These are phyloP conservation scores for Mixornis gularis DNA, from an alignment of 2,113 vertebrate species.

Conservation along the genomic window DNA sequence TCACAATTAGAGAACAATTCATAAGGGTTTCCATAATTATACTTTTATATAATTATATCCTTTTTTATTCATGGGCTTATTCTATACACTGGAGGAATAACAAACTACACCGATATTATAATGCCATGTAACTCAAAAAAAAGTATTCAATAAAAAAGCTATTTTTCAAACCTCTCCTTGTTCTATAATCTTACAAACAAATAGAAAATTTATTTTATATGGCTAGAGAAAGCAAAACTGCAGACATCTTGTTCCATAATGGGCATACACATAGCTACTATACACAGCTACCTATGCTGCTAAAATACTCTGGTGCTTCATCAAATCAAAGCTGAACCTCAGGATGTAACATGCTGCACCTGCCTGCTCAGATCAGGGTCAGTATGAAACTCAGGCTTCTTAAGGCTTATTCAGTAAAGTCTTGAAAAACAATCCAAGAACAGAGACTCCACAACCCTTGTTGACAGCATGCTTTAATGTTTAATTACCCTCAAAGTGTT, in stretches of 20 bases:
- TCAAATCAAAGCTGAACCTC: neutral
- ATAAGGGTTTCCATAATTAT: neutral
- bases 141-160: neutral
- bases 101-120: neutral
- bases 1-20: neutral
- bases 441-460: neutral
- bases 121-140: neutral
- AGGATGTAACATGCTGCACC: fast-evolving
- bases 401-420: neutral
- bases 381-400: neutral
- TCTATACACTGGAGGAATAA: neutral
- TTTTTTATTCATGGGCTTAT: neutral
- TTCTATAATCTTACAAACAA: neutral
- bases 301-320: neutral
- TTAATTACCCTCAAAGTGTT: neutral
- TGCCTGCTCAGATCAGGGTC: neutral
- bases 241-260: neutral
- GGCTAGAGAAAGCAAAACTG: neutral
- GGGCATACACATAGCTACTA: neutral
- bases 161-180: neutral
- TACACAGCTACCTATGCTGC: neutral
- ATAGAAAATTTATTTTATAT: neutral
- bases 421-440: neutral
- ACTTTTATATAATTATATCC: neutral
- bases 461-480: neutral